Percentiles rank a stretch among this genome's conserved stretches.
Conservation (phyloP, 2,113 vertebrate species). For the Otolemur garnettii region DNA sequence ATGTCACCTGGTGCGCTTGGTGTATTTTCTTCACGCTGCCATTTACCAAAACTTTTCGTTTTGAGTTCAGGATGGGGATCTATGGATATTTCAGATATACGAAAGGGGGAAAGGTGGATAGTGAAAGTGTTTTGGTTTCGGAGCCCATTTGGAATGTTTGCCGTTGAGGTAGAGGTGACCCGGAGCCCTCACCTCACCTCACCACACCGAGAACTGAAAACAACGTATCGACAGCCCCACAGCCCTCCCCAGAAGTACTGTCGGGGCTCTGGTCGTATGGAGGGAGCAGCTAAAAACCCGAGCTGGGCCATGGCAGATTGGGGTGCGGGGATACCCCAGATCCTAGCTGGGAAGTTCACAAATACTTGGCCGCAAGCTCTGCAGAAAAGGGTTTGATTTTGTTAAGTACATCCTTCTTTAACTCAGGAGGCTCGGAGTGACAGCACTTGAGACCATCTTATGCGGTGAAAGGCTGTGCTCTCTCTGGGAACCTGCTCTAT, state of each 20-base stretch:
- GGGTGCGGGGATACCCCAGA: background rate
- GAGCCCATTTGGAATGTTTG: background rate
- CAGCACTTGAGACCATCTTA: background rate
- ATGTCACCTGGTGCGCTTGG: constrained; percentile 83
- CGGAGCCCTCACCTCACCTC: background rate
- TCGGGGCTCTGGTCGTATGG: background rate
- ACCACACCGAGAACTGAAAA: background rate
- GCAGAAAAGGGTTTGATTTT: constrained; percentile 40
- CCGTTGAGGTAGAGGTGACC: background rate
- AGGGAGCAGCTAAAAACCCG: background rate
- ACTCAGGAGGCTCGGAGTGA: background rate
- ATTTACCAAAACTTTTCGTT: constrained; percentile 53
- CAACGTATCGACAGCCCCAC: background rate
- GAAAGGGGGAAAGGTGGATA: background rate
- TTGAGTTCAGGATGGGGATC: constrained; percentile 7
- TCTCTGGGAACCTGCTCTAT: background rate
- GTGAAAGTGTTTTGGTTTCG: background rate
- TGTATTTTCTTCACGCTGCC: constrained; percentile 80
- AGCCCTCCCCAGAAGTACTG: background rate
- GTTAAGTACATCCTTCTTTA: background rate
- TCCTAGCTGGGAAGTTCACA: background rate
- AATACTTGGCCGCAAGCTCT: background rate
- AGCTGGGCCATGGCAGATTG: background rate
- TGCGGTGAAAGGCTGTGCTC: background rate
- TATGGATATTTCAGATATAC: background rate